Percentiles rank a stretch among this genome's conserved stretches.
phyloP scores from a whole-genome alignment of 2,888 invertebrate genomes.

The Minunthozetes semirufus region DNA sequence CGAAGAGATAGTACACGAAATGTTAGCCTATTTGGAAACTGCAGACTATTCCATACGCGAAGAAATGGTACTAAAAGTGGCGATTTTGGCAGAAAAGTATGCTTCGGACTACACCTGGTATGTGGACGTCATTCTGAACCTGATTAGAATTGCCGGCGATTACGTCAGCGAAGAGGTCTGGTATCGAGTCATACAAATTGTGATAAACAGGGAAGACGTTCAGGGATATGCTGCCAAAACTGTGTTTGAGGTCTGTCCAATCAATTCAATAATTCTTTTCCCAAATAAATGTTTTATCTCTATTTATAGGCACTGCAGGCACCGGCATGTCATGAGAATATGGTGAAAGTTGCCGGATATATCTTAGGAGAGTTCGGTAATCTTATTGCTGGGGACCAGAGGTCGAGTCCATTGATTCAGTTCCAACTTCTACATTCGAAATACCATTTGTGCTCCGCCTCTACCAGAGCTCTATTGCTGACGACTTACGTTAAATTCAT shows the following conservation, averaged over 20 bases:
- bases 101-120: conserved; percentile 99
- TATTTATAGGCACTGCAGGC: conserved; percentile 75
- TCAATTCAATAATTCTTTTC: background rate
- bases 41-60: conserved; percentile 99
- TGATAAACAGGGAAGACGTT: conserved; percentile 98
- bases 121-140: conserved; percentile 90
- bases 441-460: conserved; percentile 94
- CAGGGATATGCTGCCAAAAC: conserved; percentile 99
- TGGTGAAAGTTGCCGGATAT: conserved; percentile 99
- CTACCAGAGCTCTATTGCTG: conserved; percentile 88
- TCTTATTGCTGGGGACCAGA: conserved; percentile 94
- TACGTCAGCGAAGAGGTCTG: conserved; percentile 97
- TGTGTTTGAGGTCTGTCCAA: conserved; percentile 74
- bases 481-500: conserved; percentile 99
- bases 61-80: conserved; percentile 99
- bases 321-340: conserved; percentile 99
- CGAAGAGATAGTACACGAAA: conserved; percentile 98
- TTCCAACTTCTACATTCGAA: conserved; percentile 98
- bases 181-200: conserved; percentile 99
- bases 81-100: conserved; percentile 97
- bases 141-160: conserved; percentile 98
- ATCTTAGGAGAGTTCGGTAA: conserved; percentile 99
- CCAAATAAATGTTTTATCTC: background rate
- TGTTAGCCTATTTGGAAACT: conserved; percentile 96
- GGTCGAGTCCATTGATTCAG: conserved; percentile 94